A percentile compares a stretch with the other conserved stretches of the same genome.
phyloP scores from a whole-genome alignment of 2,113 vertebrate species.

The Onychorhynchus coronatus region DNA sequence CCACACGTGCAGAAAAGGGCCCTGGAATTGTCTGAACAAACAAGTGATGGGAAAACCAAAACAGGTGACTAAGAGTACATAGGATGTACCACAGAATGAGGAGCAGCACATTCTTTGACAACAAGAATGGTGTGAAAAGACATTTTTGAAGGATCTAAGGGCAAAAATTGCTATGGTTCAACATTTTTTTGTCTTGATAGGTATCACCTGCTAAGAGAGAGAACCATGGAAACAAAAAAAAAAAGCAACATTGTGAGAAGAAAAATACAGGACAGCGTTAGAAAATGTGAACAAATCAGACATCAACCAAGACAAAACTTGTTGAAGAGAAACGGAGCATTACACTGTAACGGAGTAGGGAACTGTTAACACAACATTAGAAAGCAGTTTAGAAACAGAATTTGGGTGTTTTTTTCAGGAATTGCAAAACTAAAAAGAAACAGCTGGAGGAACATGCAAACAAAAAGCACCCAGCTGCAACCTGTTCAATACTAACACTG shows the following conservation, averaged over 20 bases:
- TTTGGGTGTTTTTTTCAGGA: neutral
- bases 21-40: neutral
- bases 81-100: neutral
- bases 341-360: accelerated
- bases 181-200: neutral
- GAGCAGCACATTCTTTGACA: neutral
- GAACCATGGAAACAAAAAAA: neutral
- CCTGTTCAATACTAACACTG: neutral
- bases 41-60: neutral
- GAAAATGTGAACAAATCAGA: neutral
- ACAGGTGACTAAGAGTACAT: neutral
- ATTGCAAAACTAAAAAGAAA: neutral
- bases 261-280: neutral
- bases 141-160: neutral
- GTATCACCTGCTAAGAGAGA: neutral
- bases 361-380: neutral
- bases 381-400: neutral
- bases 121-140: neutral
- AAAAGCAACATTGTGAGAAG: neutral
- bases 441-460: neutral
- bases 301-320: neutral
- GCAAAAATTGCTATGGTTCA: neutral
- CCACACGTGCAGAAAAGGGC: neutral
- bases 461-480: neutral
- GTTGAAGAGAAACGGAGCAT: neutral